These are phyloP conservation scores for Portunus trituberculatus DNA, from an alignment of 1,140 invertebrate species.

Conservation along the genomic window DNA sequence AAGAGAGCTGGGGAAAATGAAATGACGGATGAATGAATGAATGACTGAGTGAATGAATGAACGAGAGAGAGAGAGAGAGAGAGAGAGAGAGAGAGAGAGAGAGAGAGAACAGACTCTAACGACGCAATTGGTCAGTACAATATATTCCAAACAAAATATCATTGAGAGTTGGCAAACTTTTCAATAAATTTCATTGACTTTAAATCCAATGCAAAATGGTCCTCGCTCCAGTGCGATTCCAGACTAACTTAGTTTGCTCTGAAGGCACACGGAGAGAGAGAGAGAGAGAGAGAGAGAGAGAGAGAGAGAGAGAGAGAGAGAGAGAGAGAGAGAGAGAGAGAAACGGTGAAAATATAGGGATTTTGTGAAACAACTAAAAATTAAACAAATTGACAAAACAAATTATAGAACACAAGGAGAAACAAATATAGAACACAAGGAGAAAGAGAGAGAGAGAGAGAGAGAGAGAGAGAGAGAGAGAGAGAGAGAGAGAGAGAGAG, in stretches of 20 bases:
- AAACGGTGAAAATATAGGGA: not conserved
- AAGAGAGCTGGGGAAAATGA: too few relatives aligned
- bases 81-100: too few relatives aligned
- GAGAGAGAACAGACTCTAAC: not conserved
- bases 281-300: constrained; percentile 11
- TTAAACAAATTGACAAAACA: not conserved
- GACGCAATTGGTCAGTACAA: not conserved
- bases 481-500: too few relatives aligned
- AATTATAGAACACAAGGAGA: too few relatives aligned
- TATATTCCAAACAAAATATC: not conserved
- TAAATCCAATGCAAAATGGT: constrained; percentile 12
- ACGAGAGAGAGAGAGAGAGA: too few relatives aligned
- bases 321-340: not conserved
- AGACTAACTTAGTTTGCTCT: not conserved
- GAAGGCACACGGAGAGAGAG: not conserved
- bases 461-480: too few relatives aligned
- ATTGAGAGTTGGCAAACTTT: constrained; percentile 12
- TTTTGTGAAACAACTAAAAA: not conserved
- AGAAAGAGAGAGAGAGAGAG: too few relatives aligned
- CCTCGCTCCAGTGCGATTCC: not conserved
- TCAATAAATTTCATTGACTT: not conserved
- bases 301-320: not conserved
- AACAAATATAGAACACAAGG: too few relatives aligned
- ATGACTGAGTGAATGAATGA: too few relatives aligned
- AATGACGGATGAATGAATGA: too few relatives aligned